A percentile compares a stretch with the other conserved stretches of the same genome.
Evolutionary conservation across 2,797 vertebrate species (phyloP).

Genomic region (Acanthurus tractus): DNA sequence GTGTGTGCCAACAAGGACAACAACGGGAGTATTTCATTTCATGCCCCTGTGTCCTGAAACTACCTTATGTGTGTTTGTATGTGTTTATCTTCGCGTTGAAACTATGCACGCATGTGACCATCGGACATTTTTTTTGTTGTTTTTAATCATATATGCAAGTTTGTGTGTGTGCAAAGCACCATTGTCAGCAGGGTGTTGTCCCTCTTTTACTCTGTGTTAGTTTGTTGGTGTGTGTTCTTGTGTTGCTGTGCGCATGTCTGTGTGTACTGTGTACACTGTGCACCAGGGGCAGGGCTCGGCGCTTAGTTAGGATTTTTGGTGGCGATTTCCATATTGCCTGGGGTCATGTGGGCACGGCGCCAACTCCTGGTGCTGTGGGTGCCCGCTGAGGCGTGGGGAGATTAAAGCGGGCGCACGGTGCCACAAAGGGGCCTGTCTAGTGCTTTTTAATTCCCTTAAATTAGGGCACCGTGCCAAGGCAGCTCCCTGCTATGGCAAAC

Average conservation of each 20-base stretch:
- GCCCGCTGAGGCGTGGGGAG: constrained; percentile 84
- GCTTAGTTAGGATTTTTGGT: constrained; percentile 80
- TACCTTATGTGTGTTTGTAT: constrained; percentile 38
- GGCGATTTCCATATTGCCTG: constrained; percentile 88
- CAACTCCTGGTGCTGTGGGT: constrained; percentile 84
- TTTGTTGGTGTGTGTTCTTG: constrained; percentile 28
- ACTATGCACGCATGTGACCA: constrained; percentile 47
- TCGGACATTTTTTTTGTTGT: constrained; percentile 41
- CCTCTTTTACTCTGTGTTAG: constrained; percentile 25
- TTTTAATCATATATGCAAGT: constrained; percentile 58
- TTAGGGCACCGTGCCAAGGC: constrained; percentile 84
- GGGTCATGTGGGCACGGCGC: constrained; percentile 85
- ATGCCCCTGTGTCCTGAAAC: constrained; percentile 53
- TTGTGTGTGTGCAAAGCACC: constrained; percentile 33
- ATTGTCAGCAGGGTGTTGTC: constrained; percentile 55
- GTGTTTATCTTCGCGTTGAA: constrained; percentile 45
- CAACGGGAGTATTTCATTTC: constrained; percentile 60
- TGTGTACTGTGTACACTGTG: constrained; percentile 64
- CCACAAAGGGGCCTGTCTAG: constrained; percentile 88
- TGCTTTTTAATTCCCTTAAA: constrained; percentile 89
- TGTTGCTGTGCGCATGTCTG: constrained; percentile 60
- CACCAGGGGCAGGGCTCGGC: constrained; percentile 69
- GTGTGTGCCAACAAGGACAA: constrained; percentile 49
- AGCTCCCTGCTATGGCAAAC: constrained; percentile 83
- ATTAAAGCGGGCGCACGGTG: constrained; percentile 86